Evolutionary conservation across 2,888 invertebrate species (phyloP).

Genomic region (Spodoptera exigua): DNA sequence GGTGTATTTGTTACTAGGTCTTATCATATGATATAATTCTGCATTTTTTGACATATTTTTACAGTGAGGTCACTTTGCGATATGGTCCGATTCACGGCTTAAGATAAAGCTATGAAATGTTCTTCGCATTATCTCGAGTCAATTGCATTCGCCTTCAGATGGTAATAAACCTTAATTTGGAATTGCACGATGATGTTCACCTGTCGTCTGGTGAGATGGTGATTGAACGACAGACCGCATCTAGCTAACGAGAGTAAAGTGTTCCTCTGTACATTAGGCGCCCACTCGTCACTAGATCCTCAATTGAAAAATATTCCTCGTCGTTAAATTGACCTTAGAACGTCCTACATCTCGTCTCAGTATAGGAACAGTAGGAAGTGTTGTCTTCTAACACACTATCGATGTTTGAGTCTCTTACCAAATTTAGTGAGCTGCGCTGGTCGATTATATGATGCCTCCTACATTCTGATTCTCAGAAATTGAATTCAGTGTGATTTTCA

Average conservation of each 20-base stretch:
- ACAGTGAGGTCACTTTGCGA: conserved; percentile 40
- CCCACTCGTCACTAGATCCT: conserved; percentile 75
- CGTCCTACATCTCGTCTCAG: conserved; percentile 64
- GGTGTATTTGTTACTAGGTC: not conserved
- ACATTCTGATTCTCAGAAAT: conserved; percentile 34
- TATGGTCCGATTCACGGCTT: conserved; percentile 26
- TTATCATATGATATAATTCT: conserved; percentile 14
- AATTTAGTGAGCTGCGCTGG: conserved; percentile 41
- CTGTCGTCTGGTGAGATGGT: conserved; percentile 56
- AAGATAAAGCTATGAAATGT: conserved; percentile 34
- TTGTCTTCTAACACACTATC: conserved; percentile 38
- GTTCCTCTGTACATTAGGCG: conserved; percentile 68
- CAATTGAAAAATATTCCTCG: conserved; percentile 81
- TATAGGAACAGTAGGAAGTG: conserved; percentile 38
- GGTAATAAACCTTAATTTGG: conserved; percentile 50
- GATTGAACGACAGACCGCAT: conserved; percentile 72
- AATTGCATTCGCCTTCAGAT: conserved; percentile 34
- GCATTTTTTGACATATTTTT: conserved; percentile 9
- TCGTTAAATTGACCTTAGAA: conserved; percentile 80
- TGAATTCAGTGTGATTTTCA: conserved; percentile 11
- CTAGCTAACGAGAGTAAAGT: conserved; percentile 74
- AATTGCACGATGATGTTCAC: conserved; percentile 59
- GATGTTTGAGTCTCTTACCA: conserved; percentile 36
- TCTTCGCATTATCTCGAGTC: conserved; percentile 6
- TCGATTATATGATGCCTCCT: conserved; percentile 22